Percentiles rank a stretch among this genome's conserved stretches.
Conservation (phyloP, 2,797 vertebrate species). For the Tokudaia muenninki region DNA sequence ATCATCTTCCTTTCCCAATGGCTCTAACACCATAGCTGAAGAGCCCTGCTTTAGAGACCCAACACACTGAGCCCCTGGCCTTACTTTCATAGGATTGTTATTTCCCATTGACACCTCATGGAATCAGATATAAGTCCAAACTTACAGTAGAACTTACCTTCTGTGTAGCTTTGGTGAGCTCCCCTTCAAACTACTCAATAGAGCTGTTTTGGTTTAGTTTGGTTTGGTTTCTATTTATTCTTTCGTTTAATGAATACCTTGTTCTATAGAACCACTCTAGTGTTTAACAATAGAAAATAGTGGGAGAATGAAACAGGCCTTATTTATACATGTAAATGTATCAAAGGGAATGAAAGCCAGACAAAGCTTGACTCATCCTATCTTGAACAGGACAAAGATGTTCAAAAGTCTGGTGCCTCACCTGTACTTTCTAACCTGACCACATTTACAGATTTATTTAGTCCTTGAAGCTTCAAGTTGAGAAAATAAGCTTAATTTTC, state of each 20-base stretch:
- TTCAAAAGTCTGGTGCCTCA: not conserved
- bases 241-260: slow-evolving; percentile 30
- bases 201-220: not conserved
- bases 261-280: not conserved
- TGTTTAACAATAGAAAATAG: slow-evolving; percentile 9
- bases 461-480: not conserved
- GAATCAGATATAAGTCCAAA: slow-evolving; percentile 20
- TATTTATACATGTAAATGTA: not conserved
- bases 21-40: not conserved
- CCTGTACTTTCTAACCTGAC: not conserved
- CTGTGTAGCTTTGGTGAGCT: not conserved
- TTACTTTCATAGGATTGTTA: not conserved
- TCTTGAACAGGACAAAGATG: not conserved
- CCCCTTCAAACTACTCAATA: not conserved
- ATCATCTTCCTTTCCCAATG: not conserved
- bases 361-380: not conserved
- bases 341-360: not conserved
- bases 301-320: not conserved
- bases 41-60: not conserved
- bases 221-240: not conserved
- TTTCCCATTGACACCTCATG: not conserved
- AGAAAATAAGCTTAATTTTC: not conserved
- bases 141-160: not conserved
- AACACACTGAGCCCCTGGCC: not conserved
- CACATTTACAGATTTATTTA: not conserved